phyloP scores from a whole-genome alignment of 2,888 invertebrate genomes.

The Cryptus viduatorius region DNA sequence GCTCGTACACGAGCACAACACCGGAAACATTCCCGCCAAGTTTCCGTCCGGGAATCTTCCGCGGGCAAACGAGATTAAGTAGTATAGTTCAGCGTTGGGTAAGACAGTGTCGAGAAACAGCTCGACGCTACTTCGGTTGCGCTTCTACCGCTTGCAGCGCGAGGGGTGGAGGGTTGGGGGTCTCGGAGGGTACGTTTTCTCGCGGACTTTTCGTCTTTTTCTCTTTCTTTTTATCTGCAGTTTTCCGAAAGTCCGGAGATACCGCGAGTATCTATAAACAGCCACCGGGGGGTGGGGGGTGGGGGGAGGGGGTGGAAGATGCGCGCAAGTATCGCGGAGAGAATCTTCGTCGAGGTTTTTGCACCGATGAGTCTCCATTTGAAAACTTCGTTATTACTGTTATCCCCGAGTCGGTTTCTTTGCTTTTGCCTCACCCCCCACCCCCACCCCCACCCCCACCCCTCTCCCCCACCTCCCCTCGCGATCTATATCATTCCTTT shows the following conservation, averaged over 20 bases:
- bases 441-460: background rate
- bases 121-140: background rate
- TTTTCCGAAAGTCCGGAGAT: conserved; percentile 51
- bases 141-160: background rate
- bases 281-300: conserved; percentile 35
- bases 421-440: background rate
- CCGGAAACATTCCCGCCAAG: conserved; percentile 61
- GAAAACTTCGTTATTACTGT: conserved; percentile 50
- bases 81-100: conserved; percentile 49
- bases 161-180: background rate
- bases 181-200: conserved; percentile 32
- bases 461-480: background rate
- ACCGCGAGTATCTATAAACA: conserved; percentile 24
- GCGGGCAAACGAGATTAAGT: conserved; percentile 64
- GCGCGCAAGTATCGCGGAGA: conserved; percentile 16
- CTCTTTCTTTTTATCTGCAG: conserved; percentile 41
- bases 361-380: conserved; percentile 48
- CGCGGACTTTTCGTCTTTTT: conserved; percentile 11
- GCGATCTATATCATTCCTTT: background rate
- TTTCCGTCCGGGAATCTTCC: conserved; percentile 61
- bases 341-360: conserved; percentile 21
- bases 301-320: too few species aligned
- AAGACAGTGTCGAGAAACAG: conserved; percentile 34
- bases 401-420: conserved; percentile 20
- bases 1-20: conserved; percentile 18